Evolutionary conservation across 1,140 invertebrate species (phyloP).

Genomic region (Mya arenaria): DNA sequence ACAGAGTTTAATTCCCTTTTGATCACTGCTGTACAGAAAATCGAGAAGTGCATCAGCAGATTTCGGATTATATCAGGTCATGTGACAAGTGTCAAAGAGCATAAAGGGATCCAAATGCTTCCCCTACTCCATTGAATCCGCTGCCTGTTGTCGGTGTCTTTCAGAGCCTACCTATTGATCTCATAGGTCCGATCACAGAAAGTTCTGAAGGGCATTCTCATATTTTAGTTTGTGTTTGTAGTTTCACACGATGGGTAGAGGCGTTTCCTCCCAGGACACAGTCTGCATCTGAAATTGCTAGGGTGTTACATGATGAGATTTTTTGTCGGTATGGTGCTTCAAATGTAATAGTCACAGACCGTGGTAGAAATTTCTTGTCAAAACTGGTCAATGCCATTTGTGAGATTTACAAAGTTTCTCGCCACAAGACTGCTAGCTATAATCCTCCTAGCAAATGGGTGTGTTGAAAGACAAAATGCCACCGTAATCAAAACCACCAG

Average conservation of each 20-base stretch:
- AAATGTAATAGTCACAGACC: conserved; percentile 45
- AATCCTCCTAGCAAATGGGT: conserved; percentile 63
- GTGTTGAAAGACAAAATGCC: conserved; percentile 52
- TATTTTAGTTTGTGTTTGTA: conserved; percentile 55
- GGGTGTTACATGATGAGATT: conserved; percentile 48
- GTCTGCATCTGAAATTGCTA: conserved; percentile 38
- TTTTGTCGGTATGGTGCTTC: conserved; percentile 58
- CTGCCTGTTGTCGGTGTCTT: conserved; percentile 48
- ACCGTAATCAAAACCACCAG: conserved; percentile 26
- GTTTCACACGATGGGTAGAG: conserved; percentile 53
- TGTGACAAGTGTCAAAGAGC: conserved; percentile 47
- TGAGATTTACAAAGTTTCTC: conserved; percentile 60
- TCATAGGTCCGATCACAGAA: conserved; percentile 51
- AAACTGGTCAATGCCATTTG: conserved; percentile 60
- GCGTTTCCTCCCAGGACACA: conserved; percentile 47
- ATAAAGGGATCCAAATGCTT: not conserved
- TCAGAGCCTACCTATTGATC: conserved; percentile 45
- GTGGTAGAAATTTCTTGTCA: conserved; percentile 60
- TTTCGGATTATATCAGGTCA: conserved; percentile 10
- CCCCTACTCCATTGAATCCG: conserved; percentile 7
- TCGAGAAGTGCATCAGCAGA: conserved; percentile 43
- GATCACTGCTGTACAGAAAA: too few species aligned
- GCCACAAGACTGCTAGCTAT: conserved; percentile 58
- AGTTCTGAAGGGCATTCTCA: conserved; percentile 41
- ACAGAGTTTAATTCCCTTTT: too few species aligned